Evolutionary conservation across 2,797 vertebrate species (phyloP), one percentile per base, ranked within the genome.

Genomic region (Rhabdomys pumilio): DNA sequence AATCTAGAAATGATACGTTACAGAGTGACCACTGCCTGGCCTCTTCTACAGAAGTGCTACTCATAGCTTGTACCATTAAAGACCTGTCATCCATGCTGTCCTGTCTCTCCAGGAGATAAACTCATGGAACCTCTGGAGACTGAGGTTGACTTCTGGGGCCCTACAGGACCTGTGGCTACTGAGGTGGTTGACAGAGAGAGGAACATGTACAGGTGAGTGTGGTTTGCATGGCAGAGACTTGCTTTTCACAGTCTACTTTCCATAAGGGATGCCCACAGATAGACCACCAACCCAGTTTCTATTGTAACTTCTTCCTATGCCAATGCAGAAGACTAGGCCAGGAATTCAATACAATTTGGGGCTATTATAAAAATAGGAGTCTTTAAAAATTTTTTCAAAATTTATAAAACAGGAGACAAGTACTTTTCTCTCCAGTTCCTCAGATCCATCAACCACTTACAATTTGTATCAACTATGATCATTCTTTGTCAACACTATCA

Each of bases 161-260:
- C 95, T 82, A 29, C 2, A 3, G 96, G 95, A 10, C 59, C 93
- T 65, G 87, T 96, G 81, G 0, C 80, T 87, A 34, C 26, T 1
- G 26, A 95, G 22, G 0, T 63, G 11, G 7, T 88, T 29, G 94
- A 96, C 8, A 1, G 63, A 50, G 75, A 95, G 6, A 96, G 5
- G 55, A 89, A n/a, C 63, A 9, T 94, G 0, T 93, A 69, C 87
- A 22, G 76, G 95, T 96, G 59, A 96, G 97, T 93, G 47, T 50
- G 6, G 13, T 86, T 63, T 72, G 29, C 31, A 22, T 41, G 10
- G n/a, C 3, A 38, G 12, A 77, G 44, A 7, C 17, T 29, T 10
- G 2, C 34, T 29, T 63, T 34, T 34, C 26, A 15, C 31, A 75
- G 20, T 15, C 47, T 4, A 19, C 9, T 41, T 7, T 79, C 34